phyloP scores from a whole-genome alignment of 1,140 invertebrate species.

The Nixonia krombeini region DNA sequence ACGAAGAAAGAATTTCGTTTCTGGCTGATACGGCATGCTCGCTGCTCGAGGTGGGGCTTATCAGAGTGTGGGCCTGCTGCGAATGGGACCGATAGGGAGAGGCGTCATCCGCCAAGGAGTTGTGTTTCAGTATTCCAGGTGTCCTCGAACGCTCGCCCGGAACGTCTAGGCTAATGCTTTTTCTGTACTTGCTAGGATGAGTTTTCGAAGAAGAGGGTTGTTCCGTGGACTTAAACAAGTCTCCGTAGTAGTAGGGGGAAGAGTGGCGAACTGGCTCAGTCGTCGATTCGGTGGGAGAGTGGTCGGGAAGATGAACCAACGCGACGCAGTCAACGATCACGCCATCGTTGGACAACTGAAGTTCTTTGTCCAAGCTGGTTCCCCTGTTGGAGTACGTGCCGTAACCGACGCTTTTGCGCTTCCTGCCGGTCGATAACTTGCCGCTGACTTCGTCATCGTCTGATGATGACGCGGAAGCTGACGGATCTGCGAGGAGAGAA shows the following conservation, averaged over 20 bases:
- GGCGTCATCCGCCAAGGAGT: slow-evolving; percentile 78
- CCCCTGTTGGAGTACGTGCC: slow-evolving; percentile 29
- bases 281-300: slow-evolving; percentile 61
- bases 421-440: slow-evolving; percentile 39
- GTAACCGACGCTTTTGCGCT: slow-evolving; percentile 49
- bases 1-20: slow-evolving; percentile 62
- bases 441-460: slow-evolving; percentile 57
- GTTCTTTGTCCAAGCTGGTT: slow-evolving; percentile 27
- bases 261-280: slow-evolving; percentile 75
- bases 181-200: slow-evolving; percentile 69
- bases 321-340: slow-evolving; percentile 61
- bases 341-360: slow-evolving; percentile 30
- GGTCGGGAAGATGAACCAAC: slow-evolving; percentile 60
- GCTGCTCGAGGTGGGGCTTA: slow-evolving; percentile 57
- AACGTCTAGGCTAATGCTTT: slow-evolving; percentile 79
- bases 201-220: slow-evolving; percentile 52
- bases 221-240: slow-evolving; percentile 76
- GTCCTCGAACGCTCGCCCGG: slow-evolving; percentile 71
- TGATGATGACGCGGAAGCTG: slow-evolving; percentile 62
- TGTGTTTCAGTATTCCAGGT: slow-evolving; percentile 74
- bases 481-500: slow-evolving; percentile 58
- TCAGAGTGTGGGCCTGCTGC: slow-evolving; percentile 43
- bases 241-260: slow-evolving; percentile 84
- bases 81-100: slow-evolving; percentile 58
- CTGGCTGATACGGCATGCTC: slow-evolving; percentile 57